phyloP scores from a whole-genome alignment of 2,797 vertebrate species.

The Momotus momota region DNA sequence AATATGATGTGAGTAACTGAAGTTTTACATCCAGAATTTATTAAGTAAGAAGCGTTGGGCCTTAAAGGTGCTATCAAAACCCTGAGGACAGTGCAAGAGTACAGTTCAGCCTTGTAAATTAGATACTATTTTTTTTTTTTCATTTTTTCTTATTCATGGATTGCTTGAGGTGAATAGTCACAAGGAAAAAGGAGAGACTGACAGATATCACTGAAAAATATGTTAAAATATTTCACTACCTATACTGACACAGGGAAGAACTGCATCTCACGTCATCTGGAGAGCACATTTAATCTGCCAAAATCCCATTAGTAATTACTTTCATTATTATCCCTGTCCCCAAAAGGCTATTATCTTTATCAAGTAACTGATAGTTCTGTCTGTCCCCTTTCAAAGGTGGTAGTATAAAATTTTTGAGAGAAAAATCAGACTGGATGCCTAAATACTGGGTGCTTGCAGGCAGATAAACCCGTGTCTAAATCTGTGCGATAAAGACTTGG shows the following conservation, averaged over 20 bases:
- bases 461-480: neutral
- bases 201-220: neutral
- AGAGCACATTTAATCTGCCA: constrained; percentile 18
- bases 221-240: neutral
- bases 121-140: neutral
- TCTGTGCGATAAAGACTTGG: neutral
- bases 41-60: constrained; percentile 35
- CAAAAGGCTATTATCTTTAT: constrained; percentile 36
- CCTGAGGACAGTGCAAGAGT: neutral
- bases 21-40: constrained; percentile 34
- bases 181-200: neutral
- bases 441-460: neutral
- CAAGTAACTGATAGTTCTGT: constrained; percentile 29
- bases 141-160: neutral
- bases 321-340: neutral
- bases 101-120: neutral
- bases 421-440: neutral
- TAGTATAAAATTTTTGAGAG: neutral
- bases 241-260: neutral
- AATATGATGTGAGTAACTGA: neutral
- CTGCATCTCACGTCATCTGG: neutral
- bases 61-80: neutral
- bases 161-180: constrained; percentile 1
- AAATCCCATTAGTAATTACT: constrained; percentile 29
- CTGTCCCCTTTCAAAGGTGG: constrained; percentile 9